These are phyloP conservation scores for Sepioteuthis lessoniana DNA, from an alignment of 2,888 invertebrate genomes.

Conservation along the genomic window DNA sequence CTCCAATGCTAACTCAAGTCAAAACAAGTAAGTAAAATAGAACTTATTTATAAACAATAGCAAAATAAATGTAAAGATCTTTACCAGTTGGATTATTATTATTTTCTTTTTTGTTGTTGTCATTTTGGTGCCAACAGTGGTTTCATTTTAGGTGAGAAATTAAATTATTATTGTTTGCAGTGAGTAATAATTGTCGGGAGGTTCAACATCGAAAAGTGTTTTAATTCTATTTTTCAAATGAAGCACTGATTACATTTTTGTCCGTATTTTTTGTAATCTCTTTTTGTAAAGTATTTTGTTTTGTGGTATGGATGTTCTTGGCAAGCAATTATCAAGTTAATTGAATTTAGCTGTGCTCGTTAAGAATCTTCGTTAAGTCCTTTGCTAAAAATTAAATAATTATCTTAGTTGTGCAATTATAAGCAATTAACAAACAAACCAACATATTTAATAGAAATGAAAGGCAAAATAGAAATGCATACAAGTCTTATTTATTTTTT, in stretches of 20 bases:
- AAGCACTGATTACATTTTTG: background rate
- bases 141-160: slow-evolving; percentile 7
- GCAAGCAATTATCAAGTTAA: background rate
- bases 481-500: too few relatives aligned
- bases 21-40: background rate
- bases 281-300: background rate
- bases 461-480: too few relatives aligned
- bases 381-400: slow-evolving; percentile 33
- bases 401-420: slow-evolving; percentile 33
- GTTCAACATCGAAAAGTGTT: slow-evolving; percentile 16
- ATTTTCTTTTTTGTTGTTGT: background rate
- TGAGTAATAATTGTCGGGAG: background rate
- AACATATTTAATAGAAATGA: background rate
- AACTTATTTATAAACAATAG: background rate
- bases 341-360: background rate
- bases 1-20: background rate
- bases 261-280: background rate
- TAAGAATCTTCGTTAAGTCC: slow-evolving; percentile 21
- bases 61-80: background rate
- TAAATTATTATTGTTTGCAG: slow-evolving; percentile 6
- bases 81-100: background rate
- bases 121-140: background rate
- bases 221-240: slow-evolving; percentile 33
- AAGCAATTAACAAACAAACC: slow-evolving; percentile 13
- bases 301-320: background rate